These are phyloP conservation scores for Siniperca scherzeri DNA, from an alignment of 2,797 vertebrate genomes.

Conservation along the genomic window DNA sequence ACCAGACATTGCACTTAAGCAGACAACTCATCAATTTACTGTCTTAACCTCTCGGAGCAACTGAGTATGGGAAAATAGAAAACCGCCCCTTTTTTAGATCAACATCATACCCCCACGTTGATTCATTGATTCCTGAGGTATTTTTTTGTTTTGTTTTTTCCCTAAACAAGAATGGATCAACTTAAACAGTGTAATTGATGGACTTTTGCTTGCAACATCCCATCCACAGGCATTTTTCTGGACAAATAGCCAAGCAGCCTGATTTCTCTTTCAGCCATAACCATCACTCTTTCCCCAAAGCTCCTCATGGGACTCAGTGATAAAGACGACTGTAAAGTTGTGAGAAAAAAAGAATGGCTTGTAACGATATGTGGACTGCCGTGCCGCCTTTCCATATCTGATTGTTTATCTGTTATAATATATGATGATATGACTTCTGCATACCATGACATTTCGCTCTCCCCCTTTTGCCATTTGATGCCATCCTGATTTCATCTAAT, in stretches of 20 bases:
- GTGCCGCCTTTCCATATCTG: slow-evolving; percentile 75
- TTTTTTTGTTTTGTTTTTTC: slow-evolving; percentile 15
- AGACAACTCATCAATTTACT: slow-evolving; percentile 59
- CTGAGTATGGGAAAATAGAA: slow-evolving; percentile 43
- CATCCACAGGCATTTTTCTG: slow-evolving; percentile 63
- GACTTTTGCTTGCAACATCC: slow-evolving; percentile 66
- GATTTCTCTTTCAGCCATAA: slow-evolving; percentile 26
- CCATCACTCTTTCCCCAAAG: slow-evolving; percentile 48
- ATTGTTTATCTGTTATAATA: slow-evolving; percentile 78
- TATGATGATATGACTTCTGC: slow-evolving; percentile 72
- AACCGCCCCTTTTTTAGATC: slow-evolving; percentile 43
- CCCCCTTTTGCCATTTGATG: slow-evolving; percentile 61
- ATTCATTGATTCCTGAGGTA: slow-evolving; percentile 58
- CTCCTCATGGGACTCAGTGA: slow-evolving; percentile 55
- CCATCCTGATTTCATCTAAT: slow-evolving; percentile 78
- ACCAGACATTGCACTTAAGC: slow-evolving; percentile 68
- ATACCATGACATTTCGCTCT: slow-evolving; percentile 61
- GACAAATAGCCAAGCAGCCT: slow-evolving; percentile 60
- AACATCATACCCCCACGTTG: slow-evolving; percentile 25
- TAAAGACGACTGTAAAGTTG: slow-evolving; percentile 60
- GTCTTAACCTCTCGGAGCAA: slow-evolving; percentile 56
- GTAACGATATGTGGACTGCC: slow-evolving; percentile 69
- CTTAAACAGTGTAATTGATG: slow-evolving; percentile 49
- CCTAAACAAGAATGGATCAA: slow-evolving; percentile 54
- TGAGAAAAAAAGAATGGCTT: slow-evolving; percentile 61